Evolutionary conservation across 2,888 invertebrate genomes (phyloP).

Genomic region (Sinotaia quadrata): DNA sequence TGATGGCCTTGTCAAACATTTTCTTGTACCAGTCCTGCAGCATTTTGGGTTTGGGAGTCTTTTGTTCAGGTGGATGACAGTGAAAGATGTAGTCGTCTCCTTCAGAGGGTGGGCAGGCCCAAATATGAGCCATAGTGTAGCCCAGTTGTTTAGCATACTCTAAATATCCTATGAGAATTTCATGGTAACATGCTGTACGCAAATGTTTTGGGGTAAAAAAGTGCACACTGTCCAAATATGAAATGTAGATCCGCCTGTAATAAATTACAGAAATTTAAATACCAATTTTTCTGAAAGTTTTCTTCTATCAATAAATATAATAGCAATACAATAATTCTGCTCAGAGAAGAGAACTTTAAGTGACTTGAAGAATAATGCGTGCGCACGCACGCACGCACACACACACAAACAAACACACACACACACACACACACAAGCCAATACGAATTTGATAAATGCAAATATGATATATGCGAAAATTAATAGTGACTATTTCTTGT

Average conservation of each 20-base stretch:
- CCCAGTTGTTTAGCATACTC: constrained; percentile 98
- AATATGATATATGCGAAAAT: too few species aligned
- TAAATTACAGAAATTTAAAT: constrained; percentile 24
- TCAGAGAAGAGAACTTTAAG: too few species aligned
- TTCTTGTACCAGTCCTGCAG: constrained; percentile 99
- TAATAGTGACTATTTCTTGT: too few species aligned
- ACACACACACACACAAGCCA: too few species aligned
- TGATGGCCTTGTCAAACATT: constrained; percentile 98
- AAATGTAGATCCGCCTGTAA: constrained; percentile 93
- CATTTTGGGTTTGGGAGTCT: constrained; percentile 99
- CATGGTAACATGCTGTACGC: constrained; percentile 98
- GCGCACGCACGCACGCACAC: too few species aligned
- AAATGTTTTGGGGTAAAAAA: constrained; percentile 98
- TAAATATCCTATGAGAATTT: constrained; percentile 97
- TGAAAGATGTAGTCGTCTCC: constrained; percentile 99
- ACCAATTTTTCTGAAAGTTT: too few species aligned
- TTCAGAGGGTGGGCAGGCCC: constrained; percentile 99
- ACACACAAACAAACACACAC: too few species aligned
- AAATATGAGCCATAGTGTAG: constrained; percentile 99
- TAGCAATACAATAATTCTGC: too few species aligned
- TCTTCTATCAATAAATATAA: background rate
- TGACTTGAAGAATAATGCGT: too few species aligned
- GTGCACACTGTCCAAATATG: constrained; percentile 99
- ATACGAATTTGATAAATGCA: too few species aligned
- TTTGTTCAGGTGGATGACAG: constrained; percentile 99